These are phyloP conservation scores for Corbicula japonica DNA, from an alignment of 2,888 invertebrate genomes.

Conservation along the genomic window DNA sequence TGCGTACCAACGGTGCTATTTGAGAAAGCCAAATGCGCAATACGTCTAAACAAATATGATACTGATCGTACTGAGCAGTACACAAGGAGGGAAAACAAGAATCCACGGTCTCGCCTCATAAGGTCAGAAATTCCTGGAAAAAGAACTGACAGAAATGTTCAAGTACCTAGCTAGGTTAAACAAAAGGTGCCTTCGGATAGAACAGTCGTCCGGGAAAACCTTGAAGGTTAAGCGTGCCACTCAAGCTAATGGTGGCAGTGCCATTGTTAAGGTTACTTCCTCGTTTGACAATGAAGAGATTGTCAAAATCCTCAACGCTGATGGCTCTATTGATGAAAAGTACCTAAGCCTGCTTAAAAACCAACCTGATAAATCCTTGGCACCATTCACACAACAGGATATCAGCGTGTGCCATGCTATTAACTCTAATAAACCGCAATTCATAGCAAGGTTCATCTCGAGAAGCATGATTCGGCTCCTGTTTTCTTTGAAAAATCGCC, in stretches of 20 bases:
- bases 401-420: neutral
- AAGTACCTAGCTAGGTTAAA: neutral
- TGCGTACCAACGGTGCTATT: neutral
- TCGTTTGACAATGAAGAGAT: too few species aligned
- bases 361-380: neutral
- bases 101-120: neutral
- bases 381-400: neutral
- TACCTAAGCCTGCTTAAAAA: too few species aligned
- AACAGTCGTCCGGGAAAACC: neutral
- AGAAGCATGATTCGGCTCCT: neutral
- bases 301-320: too few species aligned
- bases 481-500: neutral
- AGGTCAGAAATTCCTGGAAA: neutral
- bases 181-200: neutral
- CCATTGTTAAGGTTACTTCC: too few species aligned
- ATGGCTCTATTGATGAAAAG: too few species aligned
- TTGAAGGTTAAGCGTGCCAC: neutral
- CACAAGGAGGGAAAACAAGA: neutral
- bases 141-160: neutral
- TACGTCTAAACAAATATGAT: neutral
- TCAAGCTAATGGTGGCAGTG: neutral
- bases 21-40: neutral
- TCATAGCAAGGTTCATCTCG: constrained; percentile 1
- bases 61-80: neutral
- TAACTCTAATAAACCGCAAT: neutral